These are phyloP conservation scores for Nymphicus hollandicus DNA, from an alignment of 2,113 vertebrate species.

Conservation along the genomic window DNA sequence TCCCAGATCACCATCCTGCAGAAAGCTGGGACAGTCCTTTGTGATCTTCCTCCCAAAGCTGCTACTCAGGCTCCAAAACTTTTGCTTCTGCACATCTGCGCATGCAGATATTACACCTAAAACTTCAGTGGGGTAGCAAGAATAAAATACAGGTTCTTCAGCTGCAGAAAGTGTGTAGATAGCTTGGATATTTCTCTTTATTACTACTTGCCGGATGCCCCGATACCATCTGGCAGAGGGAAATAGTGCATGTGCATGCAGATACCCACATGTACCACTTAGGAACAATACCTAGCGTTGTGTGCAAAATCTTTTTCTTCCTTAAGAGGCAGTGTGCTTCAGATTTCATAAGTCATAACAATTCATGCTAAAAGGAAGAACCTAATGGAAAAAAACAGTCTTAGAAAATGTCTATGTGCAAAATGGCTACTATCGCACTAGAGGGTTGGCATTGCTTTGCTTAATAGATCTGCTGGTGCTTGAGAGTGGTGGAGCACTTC, in stretches of 20 bases:
- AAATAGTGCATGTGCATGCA: fast-evolving
- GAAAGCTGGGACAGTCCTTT: not conserved
- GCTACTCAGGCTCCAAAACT: not conserved
- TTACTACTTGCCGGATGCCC: not conserved
- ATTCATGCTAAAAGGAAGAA: not conserved
- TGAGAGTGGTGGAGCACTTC: not conserved
- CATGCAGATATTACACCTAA: not conserved
- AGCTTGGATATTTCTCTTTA: not conserved
- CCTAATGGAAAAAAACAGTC: not conserved
- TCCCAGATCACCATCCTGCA: not conserved
- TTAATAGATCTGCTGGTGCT: not conserved
- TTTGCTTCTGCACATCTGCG: not conserved
- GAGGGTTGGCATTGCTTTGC: not conserved
- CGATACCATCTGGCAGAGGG: not conserved
- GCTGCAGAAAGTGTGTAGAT: not conserved
- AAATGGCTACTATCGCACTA: not conserved
- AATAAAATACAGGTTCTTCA: not conserved
- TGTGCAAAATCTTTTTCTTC: not conserved
- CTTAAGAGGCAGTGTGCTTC: not conserved
- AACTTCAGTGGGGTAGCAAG: not conserved
- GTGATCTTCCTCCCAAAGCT: not conserved
- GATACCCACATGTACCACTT: not conserved
- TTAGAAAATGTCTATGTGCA: not conserved
- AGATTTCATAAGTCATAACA: not conserved
- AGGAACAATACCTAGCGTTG: not conserved